Conservation (phyloP, 2,888 invertebrate species). For the Parnassius glacialis region DNA sequence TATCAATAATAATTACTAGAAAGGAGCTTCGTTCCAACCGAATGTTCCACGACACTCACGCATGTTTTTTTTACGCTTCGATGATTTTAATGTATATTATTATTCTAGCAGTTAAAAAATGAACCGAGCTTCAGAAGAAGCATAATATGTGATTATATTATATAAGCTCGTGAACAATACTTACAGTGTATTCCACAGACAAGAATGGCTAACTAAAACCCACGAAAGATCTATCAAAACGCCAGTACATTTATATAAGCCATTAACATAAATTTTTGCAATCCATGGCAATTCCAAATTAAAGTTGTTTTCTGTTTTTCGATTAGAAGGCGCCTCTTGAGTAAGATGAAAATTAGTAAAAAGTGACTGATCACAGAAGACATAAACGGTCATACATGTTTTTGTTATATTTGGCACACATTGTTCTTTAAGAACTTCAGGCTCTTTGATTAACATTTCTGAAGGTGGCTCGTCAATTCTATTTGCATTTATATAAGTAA, state of each 20-base stretch:
- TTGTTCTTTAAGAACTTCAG: slow-evolving; percentile 63
- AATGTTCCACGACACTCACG: no score
- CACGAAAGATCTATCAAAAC: slow-evolving; percentile 84
- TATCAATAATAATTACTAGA: no score
- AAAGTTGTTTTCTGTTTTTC: slow-evolving; percentile 37
- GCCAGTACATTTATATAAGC: slow-evolving; percentile 85
- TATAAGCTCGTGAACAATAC: slow-evolving; percentile 31
- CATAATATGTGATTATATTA: no score
- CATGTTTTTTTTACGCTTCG: no score
- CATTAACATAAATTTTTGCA: slow-evolving; percentile 86
- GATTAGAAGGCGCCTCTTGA: slow-evolving; percentile 43
- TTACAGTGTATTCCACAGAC: slow-evolving; percentile 68
- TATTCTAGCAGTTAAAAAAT: no score
- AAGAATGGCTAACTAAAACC: slow-evolving; percentile 82
- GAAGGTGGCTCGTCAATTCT: slow-evolving; percentile 40
- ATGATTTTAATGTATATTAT: no score
- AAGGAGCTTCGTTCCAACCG: no score
- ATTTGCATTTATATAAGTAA: slow-evolving; percentile 47
- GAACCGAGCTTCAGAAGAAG: no score
- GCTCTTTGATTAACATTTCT: slow-evolving; percentile 55
- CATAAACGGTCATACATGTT: slow-evolving; percentile 78
- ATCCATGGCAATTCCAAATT: slow-evolving; percentile 84
- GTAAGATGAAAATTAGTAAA: slow-evolving; percentile 55
- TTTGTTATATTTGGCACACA: slow-evolving; percentile 71
- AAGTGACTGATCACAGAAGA: slow-evolving; percentile 74